Conservation (phyloP, 2,113 vertebrate genomes). For the Andinoacara biseriatus region DNA sequence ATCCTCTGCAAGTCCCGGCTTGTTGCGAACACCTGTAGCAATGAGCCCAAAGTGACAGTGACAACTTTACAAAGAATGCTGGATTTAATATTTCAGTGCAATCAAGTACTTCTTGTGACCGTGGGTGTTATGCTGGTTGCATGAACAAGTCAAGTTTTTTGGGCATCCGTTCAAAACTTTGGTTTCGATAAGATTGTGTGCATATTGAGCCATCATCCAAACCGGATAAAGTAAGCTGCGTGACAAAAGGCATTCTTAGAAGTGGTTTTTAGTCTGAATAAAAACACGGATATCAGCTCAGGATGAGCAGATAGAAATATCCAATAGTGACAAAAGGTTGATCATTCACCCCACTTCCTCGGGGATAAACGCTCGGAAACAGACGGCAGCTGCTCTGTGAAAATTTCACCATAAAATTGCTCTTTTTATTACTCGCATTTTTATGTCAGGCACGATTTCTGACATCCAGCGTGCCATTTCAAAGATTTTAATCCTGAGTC, state of each 20-base stretch:
- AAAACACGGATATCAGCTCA: background rate
- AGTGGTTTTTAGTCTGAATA: background rate
- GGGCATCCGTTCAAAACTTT: conserved; percentile 22
- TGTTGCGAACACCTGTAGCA: conserved; percentile 44
- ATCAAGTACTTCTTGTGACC: background rate
- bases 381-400: background rate
- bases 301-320: background rate
- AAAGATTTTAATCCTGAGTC: background rate
- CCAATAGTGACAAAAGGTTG: background rate
- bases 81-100: conserved; percentile 15
- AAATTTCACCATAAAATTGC: background rate
- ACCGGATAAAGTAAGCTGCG: background rate
- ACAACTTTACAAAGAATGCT: conserved; percentile 52
- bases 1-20: conserved; percentile 68
- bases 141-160: conserved; percentile 5
- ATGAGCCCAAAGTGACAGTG: conserved; percentile 69
- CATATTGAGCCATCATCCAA: background rate
- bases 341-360: background rate
- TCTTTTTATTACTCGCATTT: background rate
- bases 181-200: conserved; percentile 40
- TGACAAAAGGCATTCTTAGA: background rate
- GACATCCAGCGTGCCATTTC: background rate
- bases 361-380: background rate
- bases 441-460: background rate
- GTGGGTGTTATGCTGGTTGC: conserved; percentile 9